Percentiles rank a stretch among this genome's conserved stretches.
These are phyloP conservation scores for Phenganax stokvisi DNA, from an alignment of 92 coral and sea anemone species.

Conservation along the genomic window DNA sequence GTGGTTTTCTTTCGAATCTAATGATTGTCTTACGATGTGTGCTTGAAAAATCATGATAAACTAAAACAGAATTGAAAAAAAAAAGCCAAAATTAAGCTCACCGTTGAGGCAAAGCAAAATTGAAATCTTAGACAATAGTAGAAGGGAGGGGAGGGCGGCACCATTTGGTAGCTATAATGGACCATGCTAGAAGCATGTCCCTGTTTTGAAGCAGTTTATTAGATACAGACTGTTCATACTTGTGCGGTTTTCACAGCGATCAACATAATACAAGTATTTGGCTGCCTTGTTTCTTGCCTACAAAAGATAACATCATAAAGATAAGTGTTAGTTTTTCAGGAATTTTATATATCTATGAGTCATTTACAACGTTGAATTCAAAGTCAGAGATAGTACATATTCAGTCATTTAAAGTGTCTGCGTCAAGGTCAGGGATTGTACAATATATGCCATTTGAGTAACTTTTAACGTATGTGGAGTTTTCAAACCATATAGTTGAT, in stretches of 20 bases:
- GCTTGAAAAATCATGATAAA: conserved; percentile 78
- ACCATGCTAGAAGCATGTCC: no score
- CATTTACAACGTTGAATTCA: neutral
- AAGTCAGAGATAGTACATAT: no score
- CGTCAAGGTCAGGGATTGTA: no score
- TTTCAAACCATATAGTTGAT: no score
- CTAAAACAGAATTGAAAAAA: conserved; percentile 29
- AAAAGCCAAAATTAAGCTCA: no score
- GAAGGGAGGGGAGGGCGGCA: no score
- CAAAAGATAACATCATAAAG: neutral
- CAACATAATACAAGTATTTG: conserved; percentile 72
- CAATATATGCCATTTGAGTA: no score
- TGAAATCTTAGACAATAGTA: no score
- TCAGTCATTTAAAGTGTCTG: no score
- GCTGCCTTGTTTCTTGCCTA: conserved; percentile 93
- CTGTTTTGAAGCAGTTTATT: neutral
- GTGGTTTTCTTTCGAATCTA: conserved; percentile 75
- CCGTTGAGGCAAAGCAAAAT: no score
- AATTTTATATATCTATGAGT: neutral
- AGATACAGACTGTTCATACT: conserved; percentile 45
- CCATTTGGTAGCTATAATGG: no score
- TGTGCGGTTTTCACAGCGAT: conserved; percentile 90
- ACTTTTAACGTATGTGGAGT: no score
- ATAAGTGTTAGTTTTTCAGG: neutral
- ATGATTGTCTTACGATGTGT: conserved; percentile 73